Percentiles rank a stretch among this genome's conserved stretches.
These are phyloP conservation scores for Rhadina sibilatrix DNA, from an alignment of 2,113 vertebrate genomes.

Conservation along the genomic window DNA sequence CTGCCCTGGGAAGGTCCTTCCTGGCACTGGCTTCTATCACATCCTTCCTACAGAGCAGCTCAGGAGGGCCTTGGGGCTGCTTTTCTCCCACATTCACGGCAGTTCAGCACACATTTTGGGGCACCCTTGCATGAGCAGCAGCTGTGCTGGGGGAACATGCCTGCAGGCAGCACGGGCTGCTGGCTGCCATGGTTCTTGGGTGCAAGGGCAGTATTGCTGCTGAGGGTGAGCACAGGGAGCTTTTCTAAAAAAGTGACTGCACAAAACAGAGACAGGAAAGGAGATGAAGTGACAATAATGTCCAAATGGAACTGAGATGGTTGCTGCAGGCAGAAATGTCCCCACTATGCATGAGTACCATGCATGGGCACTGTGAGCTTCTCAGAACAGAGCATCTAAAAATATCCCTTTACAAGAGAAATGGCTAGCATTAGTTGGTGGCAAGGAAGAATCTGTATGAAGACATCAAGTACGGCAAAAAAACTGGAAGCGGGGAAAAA, in stretches of 20 bases:
- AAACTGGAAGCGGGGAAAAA: not conserved
- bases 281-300: not conserved
- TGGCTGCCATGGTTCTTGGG: rapidly evolving
- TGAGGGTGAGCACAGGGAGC: not conserved
- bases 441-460: not conserved
- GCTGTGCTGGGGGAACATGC: not conserved
- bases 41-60: rapidly evolving
- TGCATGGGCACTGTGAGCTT: not conserved
- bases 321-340: not conserved
- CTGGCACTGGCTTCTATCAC: not conserved
- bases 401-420: not conserved
- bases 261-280: not conserved
- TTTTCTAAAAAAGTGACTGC: not conserved
- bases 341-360: rapidly evolving
- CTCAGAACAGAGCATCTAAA: not conserved
- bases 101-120: not conserved
- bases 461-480: not conserved
- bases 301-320: not conserved
- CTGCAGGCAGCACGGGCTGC: not conserved
- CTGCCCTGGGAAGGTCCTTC: not conserved
- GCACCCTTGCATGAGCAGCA: not conserved
- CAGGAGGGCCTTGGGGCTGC: not conserved
- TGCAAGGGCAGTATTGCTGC: not conserved
- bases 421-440: not conserved
- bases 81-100: not conserved